Conservation (phyloP, 2,797 vertebrate genomes). For the Amblyopsis hoosieri region DNA sequence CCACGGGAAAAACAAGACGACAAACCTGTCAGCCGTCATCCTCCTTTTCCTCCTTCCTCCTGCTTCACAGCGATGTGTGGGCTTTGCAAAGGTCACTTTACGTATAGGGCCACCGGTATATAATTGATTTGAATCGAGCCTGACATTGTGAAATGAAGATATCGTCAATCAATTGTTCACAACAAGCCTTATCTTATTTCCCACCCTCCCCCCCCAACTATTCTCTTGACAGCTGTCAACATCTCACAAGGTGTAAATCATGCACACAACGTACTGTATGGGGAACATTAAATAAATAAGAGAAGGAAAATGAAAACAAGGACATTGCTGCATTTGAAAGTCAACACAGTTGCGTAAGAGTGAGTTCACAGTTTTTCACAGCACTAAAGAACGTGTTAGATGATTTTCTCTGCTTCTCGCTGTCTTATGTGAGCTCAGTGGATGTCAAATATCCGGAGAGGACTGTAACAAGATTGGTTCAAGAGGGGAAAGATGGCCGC, state of each 20-base stretch:
- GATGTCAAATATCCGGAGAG: too few relatives aligned
- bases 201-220: background rate
- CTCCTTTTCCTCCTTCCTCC: conserved; percentile 32
- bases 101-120: conserved; percentile 25
- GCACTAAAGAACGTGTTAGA: too few relatives aligned
- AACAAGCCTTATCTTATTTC: conserved; percentile 34
- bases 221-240: conserved; percentile 34
- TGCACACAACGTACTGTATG: conserved; percentile 24
- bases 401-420: too few relatives aligned
- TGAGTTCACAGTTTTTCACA: too few relatives aligned
- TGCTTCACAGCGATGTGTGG: conserved; percentile 42
- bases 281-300: conserved; percentile 7
- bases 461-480: too few relatives aligned
- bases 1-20: conserved; percentile 26
- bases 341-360: too few relatives aligned
- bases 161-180: conserved; percentile 51
- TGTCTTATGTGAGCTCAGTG: too few relatives aligned
- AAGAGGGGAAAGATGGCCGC: too few relatives aligned
- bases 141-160: conserved; percentile 42
- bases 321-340: too few relatives aligned
- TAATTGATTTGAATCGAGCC: conserved; percentile 53
- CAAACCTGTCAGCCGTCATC: conserved; percentile 26
- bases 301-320: too few relatives aligned
- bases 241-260: conserved; percentile 14
- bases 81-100: conserved; percentile 57